Evolutionary conservation across 2,113 vertebrate species (phyloP), one percentile per base, ranked within the genome.

Genomic region (Mastomys natalensis): DNA sequence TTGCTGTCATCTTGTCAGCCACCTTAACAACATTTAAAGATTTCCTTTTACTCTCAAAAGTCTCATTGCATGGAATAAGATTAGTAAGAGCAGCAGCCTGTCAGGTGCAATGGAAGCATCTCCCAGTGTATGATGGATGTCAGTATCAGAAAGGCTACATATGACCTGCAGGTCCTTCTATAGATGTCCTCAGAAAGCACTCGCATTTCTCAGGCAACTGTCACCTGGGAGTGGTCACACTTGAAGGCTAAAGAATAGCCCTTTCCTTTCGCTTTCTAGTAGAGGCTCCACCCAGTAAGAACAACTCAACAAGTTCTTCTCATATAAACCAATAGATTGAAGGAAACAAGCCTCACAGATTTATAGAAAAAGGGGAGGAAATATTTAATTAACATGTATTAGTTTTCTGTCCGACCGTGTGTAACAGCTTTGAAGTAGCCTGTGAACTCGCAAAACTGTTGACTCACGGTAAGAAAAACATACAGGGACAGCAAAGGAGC

Each of bases 391-490:
- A 60, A 43, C 40, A 53, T 78, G 85, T 55, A 73, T 96, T 77
- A 80, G 66, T 78, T 92, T 96, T 96, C 89, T 85, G 51, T 97
- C 91, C 96, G 51, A 85, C 93, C 40, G 2, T 11, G 5, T 76
- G 89, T 45, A 74, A 51, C 37, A 37, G 40, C 94, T 96, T 94
- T 87, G 85, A 96, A 90, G 94, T 60, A 40, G 53, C 40, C 90
- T 48, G 13, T 43, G 72, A 89, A 91, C 78, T 97, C 81, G 53
- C 81, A 48, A 34, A 73, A 51, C 60, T 86, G 26, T 51, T 53
- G 93, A 62, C 70, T 91, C 84, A n/a, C 40, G 53, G 92, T 66
- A 76, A 76, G 6, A 43, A 74, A 89, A 87, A 88, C 88, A 96
- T 3, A 86, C 77, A 70, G 87, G 2, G 5, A 72, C 72, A 87